Base-by-base conservation (phyloP, 2,113 vertebrate genomes). In the Panthera leo region DNA sequence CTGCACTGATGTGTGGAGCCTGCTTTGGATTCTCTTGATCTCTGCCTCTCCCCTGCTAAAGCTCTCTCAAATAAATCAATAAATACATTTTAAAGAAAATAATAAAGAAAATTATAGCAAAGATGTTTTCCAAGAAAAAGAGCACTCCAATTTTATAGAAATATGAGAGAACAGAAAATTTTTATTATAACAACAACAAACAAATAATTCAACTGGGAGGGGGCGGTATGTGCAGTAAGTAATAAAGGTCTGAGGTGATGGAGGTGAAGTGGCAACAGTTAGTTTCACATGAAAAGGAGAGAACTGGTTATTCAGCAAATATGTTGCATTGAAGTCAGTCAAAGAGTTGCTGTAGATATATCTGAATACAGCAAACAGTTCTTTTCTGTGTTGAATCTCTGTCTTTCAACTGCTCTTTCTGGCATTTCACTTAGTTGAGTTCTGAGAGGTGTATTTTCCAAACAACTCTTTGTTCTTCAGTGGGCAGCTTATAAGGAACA, bases 181-280 rank as follows among this genome's bases (percentile, higher is more conserved):
- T 94, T 94, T 95, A 95, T 96, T 94, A 19, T 53, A 23, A 18
- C 5, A 51, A 48, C 11, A 67, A 18, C 5, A 83, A 73, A 5
- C 21, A 97, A 87, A 18, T 8, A 39, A 58, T n/a, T 85, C 19
- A 61, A 12, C 36, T 58, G 73, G 3, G 14, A 2, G 5, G 39
- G 51, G 16, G 3, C 1, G 5, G 42, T 61, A 61, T 23, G 7
- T 9, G 21, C 31, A 27, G 14, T 39, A 4, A 71, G 78, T 4
- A 36, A 36, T 7, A 19, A 53, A 55, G 27, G 9, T 75, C 6
- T 19, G 36, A 27, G 12, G 67, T 58, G 27, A 55, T 25, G 21
- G 31, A n/a, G 0, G 27, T 31, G 12, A 8, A 2, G 10, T 19
- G 1, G 0, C n/a, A 85, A 31, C 27, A 82, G 45, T 12, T 18